These are phyloP conservation scores for Apis laboriosa DNA, from an alignment of 1,140 invertebrate genomes.

Conservation along the genomic window DNA sequence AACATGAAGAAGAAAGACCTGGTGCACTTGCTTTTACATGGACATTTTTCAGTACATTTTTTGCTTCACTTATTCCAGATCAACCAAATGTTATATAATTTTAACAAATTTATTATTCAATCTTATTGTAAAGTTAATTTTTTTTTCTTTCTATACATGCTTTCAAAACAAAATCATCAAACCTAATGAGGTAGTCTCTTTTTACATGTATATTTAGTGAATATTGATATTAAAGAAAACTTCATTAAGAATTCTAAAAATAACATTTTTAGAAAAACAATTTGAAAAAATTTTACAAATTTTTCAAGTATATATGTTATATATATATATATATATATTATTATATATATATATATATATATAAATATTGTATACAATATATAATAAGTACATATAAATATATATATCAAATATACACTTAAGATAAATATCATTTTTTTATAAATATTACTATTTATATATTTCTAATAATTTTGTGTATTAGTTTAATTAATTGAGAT, in stretches of 20 bases:
- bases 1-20: conserved; percentile 81
- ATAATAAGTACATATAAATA: not conserved
- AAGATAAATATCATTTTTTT: conserved; percentile 39
- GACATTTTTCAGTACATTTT: conserved; percentile 89
- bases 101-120: not conserved
- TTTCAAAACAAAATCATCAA: conserved; percentile 24
- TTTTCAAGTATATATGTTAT: conserved; percentile 24
- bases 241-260: conserved; percentile 1
- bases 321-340: not conserved
- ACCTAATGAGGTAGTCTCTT: conserved; percentile 29
- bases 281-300: conserved; percentile 11
- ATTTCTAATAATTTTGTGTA: not conserved
- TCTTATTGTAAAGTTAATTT: conserved; percentile 40
- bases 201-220: conserved; percentile 4
- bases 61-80: conserved; percentile 89
- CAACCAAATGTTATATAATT: conserved; percentile 83
- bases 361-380: conserved; percentile 17
- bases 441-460: conserved; percentile 29
- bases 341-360: conserved; percentile 8
- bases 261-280: not conserved
- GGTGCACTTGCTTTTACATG: conserved; percentile 86
- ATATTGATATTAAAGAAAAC: conserved; percentile 11
- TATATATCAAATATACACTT: conserved; percentile 25
- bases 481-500: conserved; percentile 25
- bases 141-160: conserved; percentile 20